Base-by-base conservation (phyloP, 37 sponge, comb jelly and placozoan species). In the Geodia barretti region DNA sequence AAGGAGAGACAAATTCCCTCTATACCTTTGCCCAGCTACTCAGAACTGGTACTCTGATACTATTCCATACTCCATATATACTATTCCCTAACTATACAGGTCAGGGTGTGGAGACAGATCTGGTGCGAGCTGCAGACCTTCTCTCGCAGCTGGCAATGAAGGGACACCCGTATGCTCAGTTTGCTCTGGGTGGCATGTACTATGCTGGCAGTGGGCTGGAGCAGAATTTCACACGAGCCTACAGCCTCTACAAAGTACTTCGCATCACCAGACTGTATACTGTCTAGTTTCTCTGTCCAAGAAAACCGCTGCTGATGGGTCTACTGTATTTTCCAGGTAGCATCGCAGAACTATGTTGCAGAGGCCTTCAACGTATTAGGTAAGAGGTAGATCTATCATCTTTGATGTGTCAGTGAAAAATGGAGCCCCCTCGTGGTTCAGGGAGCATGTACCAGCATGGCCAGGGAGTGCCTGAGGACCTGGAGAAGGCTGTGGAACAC, bases 81-180 rank as follows among this genome's bases (percentile, higher is more conserved):
- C 3, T 9, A 37, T 25, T n/a, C 9, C 30, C 30, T 7, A 4
- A 23, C 26, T 65, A n/a, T n/a, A n/a, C 41, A 93, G 94, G 94
- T 41, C 87, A 90, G 64, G 94, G 94, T 3, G 68, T 59, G 42
- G 39, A 39, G 29, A 29, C 77, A 19, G 85, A 94, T 64, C 33
- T 62, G 5, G 0, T 65, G 19, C 76, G 62, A 69, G 87, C 94
- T 1, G 91, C 86, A 3, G 37, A 73, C n/a, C 29, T 96, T 17
- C 75, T 90, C 39, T 85, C 83, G 47, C 91, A 95, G 20, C 82
- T 95, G 30, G 72, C 96, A 64, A 79, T 89, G 85, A 83, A 89
- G 61, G 96, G 87, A 23, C 94, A 95, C 66, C 96, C 96, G 17
- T 95, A 95, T 92, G 94, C 96, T 41, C 96, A 95, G 96, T 92